These are phyloP conservation scores for Synanthedon vespiformis DNA, from an alignment of 2,888 invertebrate genomes.

Conservation along the genomic window DNA sequence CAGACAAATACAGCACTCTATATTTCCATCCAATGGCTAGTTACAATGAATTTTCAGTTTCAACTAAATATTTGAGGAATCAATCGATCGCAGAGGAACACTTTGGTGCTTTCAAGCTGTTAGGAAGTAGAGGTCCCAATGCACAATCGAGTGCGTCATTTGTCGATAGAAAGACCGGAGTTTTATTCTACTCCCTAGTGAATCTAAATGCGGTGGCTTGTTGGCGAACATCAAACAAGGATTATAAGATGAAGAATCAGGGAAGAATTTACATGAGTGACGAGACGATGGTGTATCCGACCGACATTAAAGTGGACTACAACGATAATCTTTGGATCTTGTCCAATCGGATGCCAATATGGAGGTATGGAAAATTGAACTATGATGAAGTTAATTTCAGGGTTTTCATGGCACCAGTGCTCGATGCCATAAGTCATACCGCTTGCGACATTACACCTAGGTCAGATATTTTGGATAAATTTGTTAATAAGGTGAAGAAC, in stretches of 20 bases:
- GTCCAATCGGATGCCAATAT: conserved; percentile 78
- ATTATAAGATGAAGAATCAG: conserved; percentile 77
- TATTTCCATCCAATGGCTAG: conserved; percentile 86
- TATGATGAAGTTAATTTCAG: conserved; percentile 77
- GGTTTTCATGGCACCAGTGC: conserved; percentile 75
- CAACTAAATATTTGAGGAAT: conserved; percentile 75
- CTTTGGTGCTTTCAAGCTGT: conserved; percentile 74
- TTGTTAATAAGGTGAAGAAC: conserved; percentile 63
- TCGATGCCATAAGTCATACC: conserved; percentile 78
- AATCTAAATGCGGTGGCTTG: conserved; percentile 83
- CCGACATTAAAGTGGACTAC: conserved; percentile 81
- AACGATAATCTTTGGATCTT: conserved; percentile 80
- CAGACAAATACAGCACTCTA: conserved; percentile 76
- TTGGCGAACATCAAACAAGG: conserved; percentile 78
- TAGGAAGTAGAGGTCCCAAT: conserved; percentile 78
- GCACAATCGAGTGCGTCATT: conserved; percentile 81
- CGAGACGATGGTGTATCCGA: conserved; percentile 80
- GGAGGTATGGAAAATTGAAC: conserved; percentile 76
- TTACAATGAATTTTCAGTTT: conserved; percentile 81
- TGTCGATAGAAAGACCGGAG: conserved; percentile 76
- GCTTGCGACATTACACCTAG: conserved; percentile 75
- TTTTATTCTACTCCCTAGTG: conserved; percentile 80
- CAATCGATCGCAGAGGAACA: conserved; percentile 65
- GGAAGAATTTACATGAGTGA: conserved; percentile 79
- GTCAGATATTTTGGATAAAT: conserved; percentile 66